Evolutionary conservation across 1,140 invertebrate species (phyloP), one percentile per base, ranked within the genome.

Genomic region (Drosophila seguyi): DNA sequence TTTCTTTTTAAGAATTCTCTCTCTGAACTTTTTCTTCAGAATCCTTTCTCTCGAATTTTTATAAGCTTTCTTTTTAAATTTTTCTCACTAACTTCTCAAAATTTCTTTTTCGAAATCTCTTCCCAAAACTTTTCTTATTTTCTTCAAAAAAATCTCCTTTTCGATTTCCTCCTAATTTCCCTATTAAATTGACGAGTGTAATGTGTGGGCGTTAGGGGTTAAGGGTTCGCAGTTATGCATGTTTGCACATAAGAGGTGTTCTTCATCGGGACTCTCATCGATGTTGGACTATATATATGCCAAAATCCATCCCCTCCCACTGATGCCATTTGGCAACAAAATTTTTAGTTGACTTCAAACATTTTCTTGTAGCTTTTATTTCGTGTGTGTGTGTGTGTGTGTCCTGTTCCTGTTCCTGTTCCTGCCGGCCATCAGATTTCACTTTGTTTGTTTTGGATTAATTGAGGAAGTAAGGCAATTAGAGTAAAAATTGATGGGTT

Each of bases 401-500:
- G 18, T 50, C n/a, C 31, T 31, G 44, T 6, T 52, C 18, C 45
- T 47, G 44, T 16, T n/a, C 45, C 29, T 48, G 29, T 27, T 50
- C 20, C 42, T 63, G 47, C 27, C 18, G 22, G 25, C 25, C 50
- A 36, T 55, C 59, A n/a, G 50, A 45, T n/a, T 36, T 50, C 16
- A 20, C 59, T 44, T 44, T 65, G 50, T 74, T 48, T 75, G 29
- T 47, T 57, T 44, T 41, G 61, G 73, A 76, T 76, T 76, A 76
- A 76, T 76, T 66, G 55, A 42, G 48, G 42, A 41, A 41, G 55
- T 55, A 52, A 47, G 73, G 61, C 73, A 76, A 76, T 76, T 76
- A 76, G 74, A 75, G 72, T 57, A 50, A 66, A 75, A 75, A 52
- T 75, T 75, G 52, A 75, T 75, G 36, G 52, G 65, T 27, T 41